Evolutionary conservation across 2,797 vertebrate genomes (phyloP).

Genomic region (Esox masquinongy): DNA sequence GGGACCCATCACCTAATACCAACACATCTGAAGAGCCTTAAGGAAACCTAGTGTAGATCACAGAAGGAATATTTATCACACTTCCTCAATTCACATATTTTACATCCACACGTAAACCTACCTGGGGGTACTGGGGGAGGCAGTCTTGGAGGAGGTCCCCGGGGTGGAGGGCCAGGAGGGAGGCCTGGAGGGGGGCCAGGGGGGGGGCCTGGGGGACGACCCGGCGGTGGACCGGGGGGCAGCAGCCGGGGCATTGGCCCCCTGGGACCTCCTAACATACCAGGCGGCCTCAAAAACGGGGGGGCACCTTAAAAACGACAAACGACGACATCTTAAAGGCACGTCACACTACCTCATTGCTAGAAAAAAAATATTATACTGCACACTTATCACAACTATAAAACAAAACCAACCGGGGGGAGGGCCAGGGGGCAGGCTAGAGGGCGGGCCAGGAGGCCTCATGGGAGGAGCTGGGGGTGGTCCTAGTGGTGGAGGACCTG

Average conservation of each 20-base stretch:
- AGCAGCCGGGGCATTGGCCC: slow-evolving; percentile 91
- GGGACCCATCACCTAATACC: too few relatives aligned
- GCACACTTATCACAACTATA: background rate
- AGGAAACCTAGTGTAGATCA: too few relatives aligned
- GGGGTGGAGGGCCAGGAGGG: slow-evolving; percentile 92
- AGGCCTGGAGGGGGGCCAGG: slow-evolving; percentile 95
- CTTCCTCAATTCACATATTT: too few relatives aligned
- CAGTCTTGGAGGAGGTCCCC: slow-evolving; percentile 90
- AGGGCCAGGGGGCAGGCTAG: slow-evolving; percentile 92
- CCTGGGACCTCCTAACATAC: slow-evolving; percentile 85
- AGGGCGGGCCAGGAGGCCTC: slow-evolving; percentile 93
- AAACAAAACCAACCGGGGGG: slow-evolving; percentile 82
- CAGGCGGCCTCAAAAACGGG: slow-evolving; percentile 92
- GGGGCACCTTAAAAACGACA: slow-evolving; percentile 82
- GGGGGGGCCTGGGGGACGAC: slow-evolving; percentile 85
- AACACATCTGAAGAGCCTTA: too few relatives aligned
- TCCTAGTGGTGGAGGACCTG: slow-evolving; percentile 91
- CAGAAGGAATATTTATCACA: too few relatives aligned
- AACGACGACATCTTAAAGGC: background rate
- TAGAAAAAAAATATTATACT: background rate
- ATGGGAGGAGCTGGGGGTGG: slow-evolving; percentile 93
- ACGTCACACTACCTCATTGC: background rate
- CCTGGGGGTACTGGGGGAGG: slow-evolving; percentile 95
- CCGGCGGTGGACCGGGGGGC: slow-evolving; percentile 92
- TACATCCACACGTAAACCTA: slow-evolving; percentile 45